These are phyloP conservation scores for Drosophila watanabei DNA, from an alignment of 1,140 invertebrate genomes.

Conservation along the genomic window DNA sequence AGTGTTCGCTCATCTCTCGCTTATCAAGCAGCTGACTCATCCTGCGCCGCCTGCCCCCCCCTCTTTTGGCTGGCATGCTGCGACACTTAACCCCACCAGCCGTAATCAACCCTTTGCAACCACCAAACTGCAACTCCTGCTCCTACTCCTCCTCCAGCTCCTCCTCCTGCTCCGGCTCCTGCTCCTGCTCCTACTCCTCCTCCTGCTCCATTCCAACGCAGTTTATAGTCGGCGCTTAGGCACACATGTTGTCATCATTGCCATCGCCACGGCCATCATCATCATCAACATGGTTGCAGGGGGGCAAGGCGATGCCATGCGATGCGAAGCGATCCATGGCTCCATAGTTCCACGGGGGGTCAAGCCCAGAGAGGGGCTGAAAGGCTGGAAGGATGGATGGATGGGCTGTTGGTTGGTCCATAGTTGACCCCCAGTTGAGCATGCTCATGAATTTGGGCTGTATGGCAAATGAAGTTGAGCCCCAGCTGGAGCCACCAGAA, in stretches of 20 bases:
- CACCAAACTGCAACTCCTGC: background rate
- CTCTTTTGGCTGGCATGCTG: slow-evolving; percentile 27
- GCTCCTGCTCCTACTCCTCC: background rate
- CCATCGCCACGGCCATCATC: slow-evolving; percentile 56
- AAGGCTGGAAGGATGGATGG: background rate
- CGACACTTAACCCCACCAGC: slow-evolving; percentile 36
- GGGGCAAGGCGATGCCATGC: slow-evolving; percentile 4
- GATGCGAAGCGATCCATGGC: slow-evolving; percentile 12
- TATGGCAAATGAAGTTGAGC: slow-evolving; percentile 64
- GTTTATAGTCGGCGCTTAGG: slow-evolving; percentile 64
- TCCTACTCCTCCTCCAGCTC: slow-evolving; percentile 7
- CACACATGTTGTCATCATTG: slow-evolving; percentile 73
- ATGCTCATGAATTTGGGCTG: slow-evolving; percentile 75
- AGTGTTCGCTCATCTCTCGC: slow-evolving; percentile 39
- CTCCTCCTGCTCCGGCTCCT: background rate
- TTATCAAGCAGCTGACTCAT: slow-evolving; percentile 33
- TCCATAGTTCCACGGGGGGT: slow-evolving; percentile 15
- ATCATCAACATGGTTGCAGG: slow-evolving; percentile 36
- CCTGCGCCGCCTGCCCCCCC: slow-evolving; percentile 3
- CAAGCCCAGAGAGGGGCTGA: background rate
- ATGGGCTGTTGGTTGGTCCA: slow-evolving; percentile 15
- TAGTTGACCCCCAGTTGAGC: slow-evolving; percentile 41
- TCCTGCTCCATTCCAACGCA: slow-evolving; percentile 40
- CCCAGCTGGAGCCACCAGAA: slow-evolving; percentile 50
- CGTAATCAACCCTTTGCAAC: slow-evolving; percentile 38